Evolutionary conservation across 2,888 invertebrate genomes (phyloP), one percentile per base, ranked within the genome.

Genomic region (Hartigia nigra): DNA sequence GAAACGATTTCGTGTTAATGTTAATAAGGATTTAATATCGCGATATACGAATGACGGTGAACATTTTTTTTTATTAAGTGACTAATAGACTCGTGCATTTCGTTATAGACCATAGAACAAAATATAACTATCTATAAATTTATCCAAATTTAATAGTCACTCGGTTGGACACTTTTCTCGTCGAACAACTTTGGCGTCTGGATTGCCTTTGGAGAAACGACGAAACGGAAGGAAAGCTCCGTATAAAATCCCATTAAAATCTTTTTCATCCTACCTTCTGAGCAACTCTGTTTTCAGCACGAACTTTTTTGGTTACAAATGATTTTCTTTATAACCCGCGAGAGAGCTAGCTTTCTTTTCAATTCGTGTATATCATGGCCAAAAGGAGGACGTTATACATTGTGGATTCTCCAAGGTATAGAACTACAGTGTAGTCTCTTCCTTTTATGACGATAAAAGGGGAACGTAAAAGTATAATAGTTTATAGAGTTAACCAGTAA

Each of bases 401-500:
- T 55, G 23, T 55, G 9, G 55, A 55, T 55, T 23, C 23, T 55
- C 55, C 55, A 23, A 72, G 34, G 72, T 31, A 34, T 72, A 72
- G 74, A 35, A 78, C 72, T 76, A 72, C 39, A 23, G 9, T 55
- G 23, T 9, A 23, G 23, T 9, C 55, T 23, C 23, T 69, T 78
- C 76, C 36, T 34, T 74, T 76, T 78, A 75, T 35, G 69, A 74
- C 77, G 82, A 85, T 85, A 85, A 85, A 87, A 83, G 79, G 74
- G 76, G 81, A 77, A 82, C 86, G 84, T 86, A 84, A 85, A 86
- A 86, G 82, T 81, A 81, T 85, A 82, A 85, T 84, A 84, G 86
- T 84, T 85, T 82, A 85, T 83, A 82, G 86, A 82, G 80, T 84
- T 78, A 81, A 83, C 82, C 81, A 81, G 79, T 80, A 76, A 84